phyloP scores from a whole-genome alignment of 1,140 invertebrate genomes.

The Drosophila jambulina region DNA sequence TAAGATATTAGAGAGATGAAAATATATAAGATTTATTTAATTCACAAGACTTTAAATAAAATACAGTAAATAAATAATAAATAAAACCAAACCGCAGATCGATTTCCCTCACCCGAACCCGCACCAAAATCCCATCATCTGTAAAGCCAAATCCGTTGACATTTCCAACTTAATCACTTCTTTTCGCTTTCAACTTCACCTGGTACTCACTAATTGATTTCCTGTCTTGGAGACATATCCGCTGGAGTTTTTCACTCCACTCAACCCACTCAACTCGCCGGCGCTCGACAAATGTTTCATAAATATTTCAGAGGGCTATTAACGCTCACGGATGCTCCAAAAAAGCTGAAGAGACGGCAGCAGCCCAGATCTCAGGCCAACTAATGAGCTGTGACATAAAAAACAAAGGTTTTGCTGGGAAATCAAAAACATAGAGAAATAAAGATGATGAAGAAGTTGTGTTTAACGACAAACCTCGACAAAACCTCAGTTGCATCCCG shows the following conservation, averaged over 20 bases:
- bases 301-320: conserved; percentile 64
- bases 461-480: conserved; percentile 68
- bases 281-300: conserved; percentile 61
- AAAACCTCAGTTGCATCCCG: conserved; percentile 47
- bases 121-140: conserved; percentile 5
- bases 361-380: conserved; percentile 26
- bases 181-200: conserved; percentile 17
- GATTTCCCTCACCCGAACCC: neutral
- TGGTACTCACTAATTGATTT: conserved; percentile 52
- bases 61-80: neutral
- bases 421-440: conserved; percentile 9
- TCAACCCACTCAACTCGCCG: conserved; percentile 23
- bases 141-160: conserved; percentile 27
- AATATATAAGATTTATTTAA: neutral
- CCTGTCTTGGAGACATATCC: conserved; percentile 45
- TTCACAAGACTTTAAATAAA: neutral
- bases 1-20: neutral
- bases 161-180: conserved; percentile 19
- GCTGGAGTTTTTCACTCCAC: conserved; percentile 7
- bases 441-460: conserved; percentile 44
- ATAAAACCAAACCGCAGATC: neutral
- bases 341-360: conserved; percentile 15
- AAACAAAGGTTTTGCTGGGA: conserved; percentile 66
- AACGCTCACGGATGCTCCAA: conserved; percentile 56
- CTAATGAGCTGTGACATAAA: conserved; percentile 78